These are phyloP conservation scores for Elgaria multicarinata DNA, from an alignment of 2,113 vertebrate genomes.

Conservation along the genomic window DNA sequence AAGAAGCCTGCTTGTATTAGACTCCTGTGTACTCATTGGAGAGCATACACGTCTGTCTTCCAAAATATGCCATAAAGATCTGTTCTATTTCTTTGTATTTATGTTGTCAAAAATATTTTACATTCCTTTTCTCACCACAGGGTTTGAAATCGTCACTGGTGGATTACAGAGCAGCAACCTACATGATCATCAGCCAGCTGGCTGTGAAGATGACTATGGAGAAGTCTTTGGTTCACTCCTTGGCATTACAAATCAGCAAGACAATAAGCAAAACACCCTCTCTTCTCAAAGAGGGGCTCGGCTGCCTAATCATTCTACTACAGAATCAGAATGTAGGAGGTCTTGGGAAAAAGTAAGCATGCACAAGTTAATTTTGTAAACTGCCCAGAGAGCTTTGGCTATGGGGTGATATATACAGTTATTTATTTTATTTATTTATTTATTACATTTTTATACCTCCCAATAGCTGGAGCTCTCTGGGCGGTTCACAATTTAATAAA, in stretches of 20 bases:
- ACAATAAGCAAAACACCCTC: constrained; percentile 79
- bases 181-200: constrained; percentile 94
- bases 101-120: constrained; percentile 18
- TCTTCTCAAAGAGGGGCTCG: constrained; percentile 84
- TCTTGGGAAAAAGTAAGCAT: constrained; percentile 85
- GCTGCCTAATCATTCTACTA: constrained; percentile 88
- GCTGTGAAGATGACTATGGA: constrained; percentile 90
- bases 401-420: no score
- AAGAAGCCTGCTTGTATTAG: background rate
- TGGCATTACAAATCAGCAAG: constrained; percentile 85
- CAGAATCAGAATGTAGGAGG: constrained; percentile 88
- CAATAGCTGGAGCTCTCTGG: no score
- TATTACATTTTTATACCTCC: no score
- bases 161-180: constrained; percentile 92
- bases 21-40: background rate
- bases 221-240: constrained; percentile 79
- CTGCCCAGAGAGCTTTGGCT: no score
- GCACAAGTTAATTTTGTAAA: rapidly evolving
- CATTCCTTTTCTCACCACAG: constrained; percentile 70
- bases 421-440: no score
- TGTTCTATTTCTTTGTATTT: background rate
- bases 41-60: background rate
- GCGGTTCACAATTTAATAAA: no score
- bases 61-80: background rate
- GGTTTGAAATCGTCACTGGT: constrained; percentile 88